Evolutionary conservation across 2,113 vertebrate genomes (phyloP).

Genomic region (Vombatus ursinus): DNA sequence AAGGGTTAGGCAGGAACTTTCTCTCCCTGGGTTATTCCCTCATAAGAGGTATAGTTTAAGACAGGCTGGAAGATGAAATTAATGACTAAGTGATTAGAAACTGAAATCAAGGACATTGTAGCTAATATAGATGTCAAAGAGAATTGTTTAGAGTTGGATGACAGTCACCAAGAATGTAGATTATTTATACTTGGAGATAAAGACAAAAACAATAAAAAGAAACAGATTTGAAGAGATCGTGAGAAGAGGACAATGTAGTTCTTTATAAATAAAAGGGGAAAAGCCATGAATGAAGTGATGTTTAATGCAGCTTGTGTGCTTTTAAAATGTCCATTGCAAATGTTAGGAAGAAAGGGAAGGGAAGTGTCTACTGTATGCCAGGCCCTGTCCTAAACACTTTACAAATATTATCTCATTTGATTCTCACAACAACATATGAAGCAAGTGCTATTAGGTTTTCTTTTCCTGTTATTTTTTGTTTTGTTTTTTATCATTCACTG

Average conservation of each 20-base stretch:
- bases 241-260: background rate
- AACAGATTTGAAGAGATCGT: background rate
- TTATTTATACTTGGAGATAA: background rate
- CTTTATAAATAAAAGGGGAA: background rate
- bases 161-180: background rate
- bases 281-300: background rate
- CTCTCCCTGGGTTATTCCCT: background rate
- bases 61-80: background rate
- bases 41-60: background rate
- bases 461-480: background rate
- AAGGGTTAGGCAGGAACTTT: background rate
- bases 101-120: background rate
- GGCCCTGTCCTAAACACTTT: background rate
- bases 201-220: background rate
- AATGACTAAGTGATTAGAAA: background rate
- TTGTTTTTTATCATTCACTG: background rate
- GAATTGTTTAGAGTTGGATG: background rate
- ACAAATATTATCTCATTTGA: background rate
- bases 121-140: background rate
- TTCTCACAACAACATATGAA: background rate
- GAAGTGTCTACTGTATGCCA: background rate
- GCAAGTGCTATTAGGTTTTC: background rate
- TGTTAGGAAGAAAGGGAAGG: background rate
- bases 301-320: background rate
- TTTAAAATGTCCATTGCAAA: background rate